Evolutionary conservation across 1,140 invertebrate species (phyloP), one percentile per base, ranked within the genome.

Genomic region (Palaemon carinicauda): DNA sequence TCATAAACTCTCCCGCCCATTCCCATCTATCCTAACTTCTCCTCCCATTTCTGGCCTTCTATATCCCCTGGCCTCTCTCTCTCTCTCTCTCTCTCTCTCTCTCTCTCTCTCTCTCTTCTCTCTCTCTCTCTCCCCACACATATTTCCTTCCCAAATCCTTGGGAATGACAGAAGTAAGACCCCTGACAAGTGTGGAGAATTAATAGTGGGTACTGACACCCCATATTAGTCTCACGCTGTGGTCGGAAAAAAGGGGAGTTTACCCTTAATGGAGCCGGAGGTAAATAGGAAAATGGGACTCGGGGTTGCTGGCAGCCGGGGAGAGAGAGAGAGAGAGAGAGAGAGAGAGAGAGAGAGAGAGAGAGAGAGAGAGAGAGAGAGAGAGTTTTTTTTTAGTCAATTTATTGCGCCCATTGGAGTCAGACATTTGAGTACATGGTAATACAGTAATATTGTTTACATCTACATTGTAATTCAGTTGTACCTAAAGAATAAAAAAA

Each of bases 121-220:
- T 21, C 65, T 69, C n/a, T 5, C 19, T 3, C 65, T 21, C 1
- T 69, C 9, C 41, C 41, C 41, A 41, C 41, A 41, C 41, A 41
- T 41, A 9, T 41, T 41, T 41, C 41, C 3, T 17, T 4, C n/a
- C 74, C 33, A 19, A 4, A 50, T n/a, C 31, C 15, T 17, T 33
- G n/a, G 41, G 41, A 12, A 5, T 41, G 17, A 65, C 54, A 65
- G 79, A 81, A 81, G 79, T 60, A 10, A 15, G 52, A 41, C 54
- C 79, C 53, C 78, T 69, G 79, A 81, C 79, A 41, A 65, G 54
- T 69, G 79, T 81, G 79, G 79, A 81, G 79, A 81, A 81, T 81
- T 81, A 81, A 81, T 81, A 65, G 79, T 81, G 21, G 21, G 50
- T 31, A 31, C 69, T 31, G 24, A 24, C 24, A 24, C 17, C n/a